These are phyloP conservation scores for Sarcoramphus papa DNA, from an alignment of 2,797 vertebrate genomes.

Conservation along the genomic window DNA sequence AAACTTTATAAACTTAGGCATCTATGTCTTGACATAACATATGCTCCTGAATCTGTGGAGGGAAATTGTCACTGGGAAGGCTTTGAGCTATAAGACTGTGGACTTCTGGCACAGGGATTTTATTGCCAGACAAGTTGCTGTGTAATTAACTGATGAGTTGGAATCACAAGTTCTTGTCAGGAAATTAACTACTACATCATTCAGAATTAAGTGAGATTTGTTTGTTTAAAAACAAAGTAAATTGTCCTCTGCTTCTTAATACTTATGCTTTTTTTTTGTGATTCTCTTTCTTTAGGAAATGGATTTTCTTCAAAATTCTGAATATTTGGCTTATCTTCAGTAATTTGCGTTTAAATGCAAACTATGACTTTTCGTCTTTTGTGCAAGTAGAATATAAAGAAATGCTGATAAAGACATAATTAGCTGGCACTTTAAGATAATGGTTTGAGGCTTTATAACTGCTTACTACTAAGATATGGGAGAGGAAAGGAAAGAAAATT, in stretches of 20 bases:
- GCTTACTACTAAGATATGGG: neutral
- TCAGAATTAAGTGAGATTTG: neutral
- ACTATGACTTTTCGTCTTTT: slow-evolving; percentile 41
- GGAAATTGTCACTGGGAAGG: neutral
- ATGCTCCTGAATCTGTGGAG: neutral
- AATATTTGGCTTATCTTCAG: slow-evolving; percentile 15
- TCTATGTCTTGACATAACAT: neutral
- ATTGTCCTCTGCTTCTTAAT: neutral
- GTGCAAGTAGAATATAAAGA: slow-evolving; percentile 33
- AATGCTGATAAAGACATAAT: slow-evolving; percentile 49
- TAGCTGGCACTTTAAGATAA: slow-evolving; percentile 4
- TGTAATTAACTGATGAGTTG: slow-evolving; percentile 22
- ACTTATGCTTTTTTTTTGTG: neutral
- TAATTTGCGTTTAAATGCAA: slow-evolving; percentile 43
- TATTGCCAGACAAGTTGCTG: neutral
- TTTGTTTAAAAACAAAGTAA: slow-evolving; percentile 10
- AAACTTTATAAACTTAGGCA: neutral
- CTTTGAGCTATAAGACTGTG: neutral
- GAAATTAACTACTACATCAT: neutral
- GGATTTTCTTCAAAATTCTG: neutral
- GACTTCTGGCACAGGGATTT: neutral
- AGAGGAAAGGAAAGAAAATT: neutral
- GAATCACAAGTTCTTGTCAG: neutral
- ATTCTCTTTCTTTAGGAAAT: neutral
- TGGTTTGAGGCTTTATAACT: slow-evolving; percentile 6